These are phyloP conservation scores for Xestia xanthographa DNA, from an alignment of 2,888 invertebrate genomes.

Conservation along the genomic window DNA sequence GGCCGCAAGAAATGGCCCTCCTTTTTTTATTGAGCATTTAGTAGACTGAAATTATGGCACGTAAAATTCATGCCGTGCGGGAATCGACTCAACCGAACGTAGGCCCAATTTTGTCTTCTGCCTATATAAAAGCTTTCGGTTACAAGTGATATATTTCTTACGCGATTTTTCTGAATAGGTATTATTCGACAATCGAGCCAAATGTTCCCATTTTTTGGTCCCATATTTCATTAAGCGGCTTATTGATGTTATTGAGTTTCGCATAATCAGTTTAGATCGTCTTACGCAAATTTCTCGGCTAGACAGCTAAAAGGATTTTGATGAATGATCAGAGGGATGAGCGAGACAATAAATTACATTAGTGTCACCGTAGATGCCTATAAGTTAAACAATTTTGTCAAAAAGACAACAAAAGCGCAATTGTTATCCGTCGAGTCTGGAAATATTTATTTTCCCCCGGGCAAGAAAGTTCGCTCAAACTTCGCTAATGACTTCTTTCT, in stretches of 20 bases:
- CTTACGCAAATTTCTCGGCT: conserved; percentile 36
- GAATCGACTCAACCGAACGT: conserved; percentile 67
- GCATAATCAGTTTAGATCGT: conserved; percentile 41
- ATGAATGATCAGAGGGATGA: conserved; percentile 55
- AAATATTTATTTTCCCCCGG: conserved; percentile 86
- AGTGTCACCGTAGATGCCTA: conserved; percentile 65
- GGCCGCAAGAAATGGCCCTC: conserved; percentile 83
- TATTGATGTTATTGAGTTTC: conserved; percentile 56
- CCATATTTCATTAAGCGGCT: conserved; percentile 46
- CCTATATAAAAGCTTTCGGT: conserved; percentile 52
- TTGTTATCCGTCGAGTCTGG: conserved; percentile 82
- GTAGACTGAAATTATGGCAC: conserved; percentile 83
- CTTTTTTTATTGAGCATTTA: conserved; percentile 88
- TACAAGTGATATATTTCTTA: conserved; percentile 61
- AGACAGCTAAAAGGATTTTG: conserved; percentile 54
- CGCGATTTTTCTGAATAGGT: conserved; percentile 51
- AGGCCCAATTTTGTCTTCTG: conserved; percentile 64
- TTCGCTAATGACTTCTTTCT: conserved; percentile 89
- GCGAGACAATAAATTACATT: conserved; percentile 66
- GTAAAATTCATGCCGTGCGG: conserved; percentile 79
- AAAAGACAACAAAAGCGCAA: conserved; percentile 79
- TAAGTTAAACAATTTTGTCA: conserved; percentile 77
- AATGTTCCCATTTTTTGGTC: conserved; percentile 35
- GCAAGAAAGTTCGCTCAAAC: conserved; percentile 82
- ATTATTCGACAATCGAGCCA: conserved; percentile 46